Evolutionary conservation across 2,797 vertebrate genomes (phyloP).

Genomic region (Poeciliopsis gracilis): DNA sequence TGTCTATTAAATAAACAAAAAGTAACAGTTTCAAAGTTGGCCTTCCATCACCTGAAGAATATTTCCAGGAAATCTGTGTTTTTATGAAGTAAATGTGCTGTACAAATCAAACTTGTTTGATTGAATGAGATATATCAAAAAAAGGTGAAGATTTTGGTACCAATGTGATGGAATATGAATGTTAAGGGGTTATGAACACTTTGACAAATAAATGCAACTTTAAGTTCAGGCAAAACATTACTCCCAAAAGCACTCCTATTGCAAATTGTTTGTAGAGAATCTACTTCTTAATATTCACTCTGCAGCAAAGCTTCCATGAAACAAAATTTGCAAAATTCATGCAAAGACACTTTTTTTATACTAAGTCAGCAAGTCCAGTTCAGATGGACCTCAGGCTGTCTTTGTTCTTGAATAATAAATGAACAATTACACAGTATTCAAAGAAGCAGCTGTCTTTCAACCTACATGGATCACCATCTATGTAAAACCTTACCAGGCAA

Average conservation of each 20-base stretch:
- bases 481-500: neutral
- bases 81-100: no score
- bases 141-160: neutral
- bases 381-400: neutral
- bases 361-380: neutral
- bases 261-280: neutral
- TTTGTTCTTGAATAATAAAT: conserved; percentile 11
- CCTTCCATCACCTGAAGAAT: no score
- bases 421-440: neutral
- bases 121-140: no score
- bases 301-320: neutral
- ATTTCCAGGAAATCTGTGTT: no score
- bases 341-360: neutral
- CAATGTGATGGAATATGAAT: neutral
- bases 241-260: neutral
- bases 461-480: neutral
- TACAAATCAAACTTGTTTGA: no score
- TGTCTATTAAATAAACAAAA: no score
- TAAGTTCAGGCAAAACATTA: neutral
- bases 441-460: conserved; percentile 1
- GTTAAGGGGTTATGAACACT: neutral
- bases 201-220: neutral
- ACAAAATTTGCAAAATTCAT: neutral
- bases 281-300: neutral
- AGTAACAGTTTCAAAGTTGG: no score